Evolutionary conservation across 2,888 invertebrate genomes (phyloP).

Genomic region (Chydorus sphaericus): DNA sequence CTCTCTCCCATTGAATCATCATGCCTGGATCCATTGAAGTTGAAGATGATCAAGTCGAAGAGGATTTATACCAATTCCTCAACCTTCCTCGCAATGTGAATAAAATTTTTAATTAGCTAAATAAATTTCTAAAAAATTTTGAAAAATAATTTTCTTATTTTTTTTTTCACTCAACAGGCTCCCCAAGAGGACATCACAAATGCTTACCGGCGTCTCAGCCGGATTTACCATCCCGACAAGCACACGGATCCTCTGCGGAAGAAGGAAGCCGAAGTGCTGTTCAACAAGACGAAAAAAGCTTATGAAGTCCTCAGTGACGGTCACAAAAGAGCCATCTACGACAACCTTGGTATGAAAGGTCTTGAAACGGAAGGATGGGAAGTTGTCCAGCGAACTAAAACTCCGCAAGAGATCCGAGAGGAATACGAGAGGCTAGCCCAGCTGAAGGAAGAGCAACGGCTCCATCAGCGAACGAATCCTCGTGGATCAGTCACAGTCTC

Average conservation of each 20-base stretch:
- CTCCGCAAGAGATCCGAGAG: slow-evolving; percentile 88
- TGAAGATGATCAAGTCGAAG: slow-evolving; percentile 35
- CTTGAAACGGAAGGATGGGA: slow-evolving; percentile 93
- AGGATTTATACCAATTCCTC: slow-evolving; percentile 75
- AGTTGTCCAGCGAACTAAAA: slow-evolving; percentile 75
- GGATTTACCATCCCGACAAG: slow-evolving; percentile 93
- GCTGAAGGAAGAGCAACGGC: slow-evolving; percentile 68
- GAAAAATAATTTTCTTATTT: neutral
- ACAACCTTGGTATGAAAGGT: slow-evolving; percentile 73
- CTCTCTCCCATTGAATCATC: too few species aligned
- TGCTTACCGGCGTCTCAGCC: slow-evolving; percentile 80
- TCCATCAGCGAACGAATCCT: slow-evolving; percentile 85
- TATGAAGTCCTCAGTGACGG: slow-evolving; percentile 91
- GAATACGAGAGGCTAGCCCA: slow-evolving; percentile 71
- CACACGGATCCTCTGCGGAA: slow-evolving; percentile 70
- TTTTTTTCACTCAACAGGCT: slow-evolving; percentile 45
- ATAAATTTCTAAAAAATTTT: slow-evolving; percentile 6
- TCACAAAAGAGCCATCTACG: slow-evolving; percentile 88
- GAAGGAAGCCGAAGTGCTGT: slow-evolving; percentile 78
- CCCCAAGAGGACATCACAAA: slow-evolving; percentile 79
- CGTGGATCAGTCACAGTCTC: slow-evolving; percentile 71
- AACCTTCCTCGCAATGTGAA: slow-evolving; percentile 72
- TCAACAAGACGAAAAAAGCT: slow-evolving; percentile 82
- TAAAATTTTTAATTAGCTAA: neutral
- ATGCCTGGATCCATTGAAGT: slow-evolving; percentile 14